Evolutionary conservation across 1,140 invertebrate genomes (phyloP), one percentile per base, ranked within the genome.

Genomic region (Asbolus verrucosus): DNA sequence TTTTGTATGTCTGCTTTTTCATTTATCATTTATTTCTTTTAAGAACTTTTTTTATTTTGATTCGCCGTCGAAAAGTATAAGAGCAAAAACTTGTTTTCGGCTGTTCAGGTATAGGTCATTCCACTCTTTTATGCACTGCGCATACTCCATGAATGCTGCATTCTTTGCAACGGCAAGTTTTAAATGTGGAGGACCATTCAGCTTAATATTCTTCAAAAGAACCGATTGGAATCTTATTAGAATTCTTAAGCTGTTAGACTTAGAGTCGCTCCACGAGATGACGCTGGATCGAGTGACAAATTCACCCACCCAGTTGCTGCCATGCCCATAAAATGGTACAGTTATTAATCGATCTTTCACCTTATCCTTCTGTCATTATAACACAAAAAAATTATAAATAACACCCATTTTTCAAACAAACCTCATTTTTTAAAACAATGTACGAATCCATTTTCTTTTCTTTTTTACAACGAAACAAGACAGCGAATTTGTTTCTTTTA

Each of bases 41-140:
- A 65, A 65, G 14, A 16, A 19, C 14, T 16, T 65, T 71, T 66
- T 73, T 73, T 67, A 27, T 41, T 65, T 63, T 54, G 46, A 59
- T 70, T 59, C 31, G 61, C 43, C 30, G 69, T 63, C 36, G 62
- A 66, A 70, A 70, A 66, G 63, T 70, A 38, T 66, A 70, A 65
- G 69, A 70, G 43, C 54, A 70, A 70, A 70, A 72, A 74, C 73
- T 67, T 65, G 73, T 74, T 74, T 73, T 72, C 60, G 70, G 41
- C 63, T 59, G 65, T 66, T 63, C 73, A 74, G 73, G 73, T 72
- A 72, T 74, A 63, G 73, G 73, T 74, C 73, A 72, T 74, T 74
- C 73, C 66, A 60, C 69, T 74, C 70, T 69, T 66, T 69, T 63
- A 67, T 59, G 66, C 38, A 70, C 62, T 16, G 33, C 41, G 67